These are phyloP conservation scores for Sebastes dallii DNA, from an alignment of 2,797 vertebrate species.

Conservation along the genomic window DNA sequence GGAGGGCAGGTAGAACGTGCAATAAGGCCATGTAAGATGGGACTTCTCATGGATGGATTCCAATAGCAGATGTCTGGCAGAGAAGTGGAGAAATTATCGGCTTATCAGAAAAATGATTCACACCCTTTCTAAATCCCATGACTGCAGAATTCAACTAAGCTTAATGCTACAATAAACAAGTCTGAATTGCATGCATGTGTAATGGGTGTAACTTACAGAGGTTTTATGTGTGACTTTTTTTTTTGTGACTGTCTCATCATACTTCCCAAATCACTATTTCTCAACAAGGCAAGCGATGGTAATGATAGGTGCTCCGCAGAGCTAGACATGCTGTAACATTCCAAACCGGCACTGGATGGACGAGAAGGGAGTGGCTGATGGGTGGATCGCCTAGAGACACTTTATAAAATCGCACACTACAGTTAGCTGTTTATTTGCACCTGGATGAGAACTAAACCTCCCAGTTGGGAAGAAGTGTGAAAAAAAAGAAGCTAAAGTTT, in stretches of 20 bases:
- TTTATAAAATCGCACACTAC: slow-evolving; percentile 31
- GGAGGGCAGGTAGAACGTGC: neutral
- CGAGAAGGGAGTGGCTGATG: slow-evolving; percentile 66
- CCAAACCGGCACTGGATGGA: slow-evolving; percentile 34
- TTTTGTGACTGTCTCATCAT: slow-evolving; percentile 33
- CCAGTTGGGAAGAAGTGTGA: neutral
- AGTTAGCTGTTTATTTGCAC: slow-evolving; percentile 45
- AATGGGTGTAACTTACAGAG: slow-evolving; percentile 44
- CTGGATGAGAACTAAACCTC: slow-evolving; percentile 6
- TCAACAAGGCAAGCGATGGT: slow-evolving; percentile 39
- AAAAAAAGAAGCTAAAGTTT: slow-evolving; percentile 11
- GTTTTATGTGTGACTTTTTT: slow-evolving; percentile 15
- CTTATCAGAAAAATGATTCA: slow-evolving; percentile 25
- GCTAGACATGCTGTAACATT: slow-evolving; percentile 52
- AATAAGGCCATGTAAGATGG: neutral
- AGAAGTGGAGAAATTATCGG: neutral
- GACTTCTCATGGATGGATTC: slow-evolving; percentile 6
- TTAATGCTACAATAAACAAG: neutral
- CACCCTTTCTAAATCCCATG: slow-evolving; percentile 4
- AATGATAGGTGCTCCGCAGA: slow-evolving; percentile 40
- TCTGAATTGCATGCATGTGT: slow-evolving; percentile 2
- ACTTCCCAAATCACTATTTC: slow-evolving; percentile 60
- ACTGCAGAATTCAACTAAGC: neutral
- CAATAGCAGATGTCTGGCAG: slow-evolving; percentile 36
- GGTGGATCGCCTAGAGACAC: slow-evolving; percentile 29